Percentiles rank a stretch among this genome's conserved stretches.
Evolutionary conservation across 2,113 vertebrate species (phyloP).

Genomic region (Hippopotamus amphibius): DNA sequence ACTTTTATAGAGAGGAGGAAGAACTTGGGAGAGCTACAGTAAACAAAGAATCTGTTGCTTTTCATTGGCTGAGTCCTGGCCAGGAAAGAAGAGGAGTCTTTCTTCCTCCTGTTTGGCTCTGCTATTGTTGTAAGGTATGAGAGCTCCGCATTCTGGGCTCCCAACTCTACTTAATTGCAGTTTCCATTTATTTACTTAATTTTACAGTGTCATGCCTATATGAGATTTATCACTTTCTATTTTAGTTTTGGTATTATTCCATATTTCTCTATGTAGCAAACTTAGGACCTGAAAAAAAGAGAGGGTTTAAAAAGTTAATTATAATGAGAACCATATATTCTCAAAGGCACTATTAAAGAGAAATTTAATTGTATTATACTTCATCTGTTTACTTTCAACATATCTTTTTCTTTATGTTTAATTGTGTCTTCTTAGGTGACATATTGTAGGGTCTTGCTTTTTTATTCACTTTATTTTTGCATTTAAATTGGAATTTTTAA

Average conservation of each 20-base stretch:
- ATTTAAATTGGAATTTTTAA: not conserved
- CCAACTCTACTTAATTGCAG: not conserved
- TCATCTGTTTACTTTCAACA: not conserved
- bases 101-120: not conserved
- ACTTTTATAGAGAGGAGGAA: not conserved
- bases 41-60: not conserved
- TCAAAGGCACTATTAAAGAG: not conserved
- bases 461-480: not conserved
- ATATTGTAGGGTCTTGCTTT: not conserved
- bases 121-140: not conserved
- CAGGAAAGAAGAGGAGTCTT: not conserved
- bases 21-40: not conserved
- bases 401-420: not conserved
- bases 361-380: not conserved
- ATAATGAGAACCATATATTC: not conserved
- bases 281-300: not conserved
- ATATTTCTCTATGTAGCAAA: not conserved
- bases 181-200: not conserved
- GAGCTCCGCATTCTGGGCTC: not conserved
- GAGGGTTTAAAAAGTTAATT: not conserved
- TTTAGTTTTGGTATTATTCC: not conserved
- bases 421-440: not conserved
- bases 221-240: not conserved
- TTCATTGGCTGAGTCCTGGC: not conserved
- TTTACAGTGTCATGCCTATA: not conserved